Base-by-base conservation (phyloP, 2,888 invertebrate species). In the Rhodophaea formosa region DNA sequence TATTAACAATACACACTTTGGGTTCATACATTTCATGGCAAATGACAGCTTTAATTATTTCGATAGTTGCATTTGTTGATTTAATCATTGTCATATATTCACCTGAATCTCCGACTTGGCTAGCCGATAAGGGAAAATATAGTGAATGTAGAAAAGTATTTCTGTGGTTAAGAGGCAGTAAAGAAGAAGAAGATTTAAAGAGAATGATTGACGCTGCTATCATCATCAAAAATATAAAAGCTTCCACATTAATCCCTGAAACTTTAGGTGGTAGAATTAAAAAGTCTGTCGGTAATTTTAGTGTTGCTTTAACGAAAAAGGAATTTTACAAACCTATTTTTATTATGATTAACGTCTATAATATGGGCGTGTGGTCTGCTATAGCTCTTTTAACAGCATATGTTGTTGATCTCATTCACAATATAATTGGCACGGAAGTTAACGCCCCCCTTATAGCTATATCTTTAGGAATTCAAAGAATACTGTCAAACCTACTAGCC, bases 21-120 rank as follows among this genome's bases (percentile, higher is more conserved):
- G 94, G 94, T 0, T 88, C 88, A 7, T 89, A 84, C 68, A 67
- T 91, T 0, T 67, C 77, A 30, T 93, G 93, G 92, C 74, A 86
- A 63, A 69, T 70, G 7, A 82, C 88, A 6, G 91, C 92, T 0
- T 70, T 86, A 3, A 66, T 90, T 3, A 81, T 84, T 58, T 74
- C 79, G 1, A 42, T 70, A 1, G 65, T 87, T 8, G 84, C 86
- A 1, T 62, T 87, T 7, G 63, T 82, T 3, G 79, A 88, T 3
- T 68, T 92, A 17, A 7, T 67, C 0, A 64, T 67, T 10, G 60
- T 65, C 8, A 58, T 64, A 17, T 61, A 61, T 43, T 66, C 69
- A 0, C 92, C 92, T 0, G 94, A 94, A 74, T 88, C 93, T 6
- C 93, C 93, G 0, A 81, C 82, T 44, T 94, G 93, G 93, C 67